Evolutionary conservation across 2,797 vertebrate genomes (phyloP).

Genomic region (Acanthurus tractus): DNA sequence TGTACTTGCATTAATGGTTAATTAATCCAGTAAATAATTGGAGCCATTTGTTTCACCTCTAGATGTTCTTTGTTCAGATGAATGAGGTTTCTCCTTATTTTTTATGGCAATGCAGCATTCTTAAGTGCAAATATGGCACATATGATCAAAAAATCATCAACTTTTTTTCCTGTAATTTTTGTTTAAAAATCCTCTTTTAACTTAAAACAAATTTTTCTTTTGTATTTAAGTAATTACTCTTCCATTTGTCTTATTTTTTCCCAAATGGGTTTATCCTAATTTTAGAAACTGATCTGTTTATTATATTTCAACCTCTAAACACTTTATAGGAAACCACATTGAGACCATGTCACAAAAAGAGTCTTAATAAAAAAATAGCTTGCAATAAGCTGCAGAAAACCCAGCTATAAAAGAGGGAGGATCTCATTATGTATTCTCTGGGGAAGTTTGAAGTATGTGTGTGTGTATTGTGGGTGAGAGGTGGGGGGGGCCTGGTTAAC

Average conservation of each 20-base stretch:
- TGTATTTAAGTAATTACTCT: neutral
- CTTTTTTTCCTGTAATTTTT: no score
- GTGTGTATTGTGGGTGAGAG: no score
- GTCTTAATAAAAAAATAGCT: slow-evolving; percentile 41
- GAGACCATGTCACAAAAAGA: neutral
- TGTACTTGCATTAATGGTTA: no score
- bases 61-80: no score
- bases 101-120: no score
- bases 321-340: neutral
- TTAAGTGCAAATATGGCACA: no score
- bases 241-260: neutral
- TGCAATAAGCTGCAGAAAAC: slow-evolving; percentile 32
- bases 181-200: neutral
- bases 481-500: slow-evolving; percentile 76
- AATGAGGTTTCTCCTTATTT: no score
- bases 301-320: neutral
- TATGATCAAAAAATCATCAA: neutral
- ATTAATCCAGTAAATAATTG: no score
- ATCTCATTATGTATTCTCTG: slow-evolving; percentile 79
- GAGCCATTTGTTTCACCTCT: no score
- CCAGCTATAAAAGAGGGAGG: slow-evolving; percentile 49
- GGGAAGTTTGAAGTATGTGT: slow-evolving; percentile 26
- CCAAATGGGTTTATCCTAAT: neutral
- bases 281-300: neutral
- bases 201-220: neutral